Base-by-base conservation (phyloP, 2,113 vertebrate species). In the Tapirus terrestris region DNA sequence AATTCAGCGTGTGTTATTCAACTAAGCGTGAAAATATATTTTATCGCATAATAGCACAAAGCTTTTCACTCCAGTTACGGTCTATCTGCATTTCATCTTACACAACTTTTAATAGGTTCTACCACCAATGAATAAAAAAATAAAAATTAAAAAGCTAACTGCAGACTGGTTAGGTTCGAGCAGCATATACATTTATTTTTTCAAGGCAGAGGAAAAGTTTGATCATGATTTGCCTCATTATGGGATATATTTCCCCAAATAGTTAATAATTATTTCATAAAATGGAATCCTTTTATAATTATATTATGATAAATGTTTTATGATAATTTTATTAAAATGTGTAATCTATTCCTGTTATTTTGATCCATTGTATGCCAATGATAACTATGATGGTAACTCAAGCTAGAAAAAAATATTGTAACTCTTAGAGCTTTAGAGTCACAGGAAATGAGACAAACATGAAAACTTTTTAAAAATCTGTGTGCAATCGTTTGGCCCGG, bases 11-110 rank as follows among this genome's bases (percentile, higher is more conserved):
- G 45, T 39, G 63, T 14, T 56, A 29, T 82, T 73, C 36, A 58
- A n/a, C 53, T 63, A 36, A 20, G 60, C 29, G 53, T 82, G 89
- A 53, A 72, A 75, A 53, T 61, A 9, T 18, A 45, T 96, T 86
- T 82, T 70, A n/a, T 65, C 6, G 3, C 63, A 53, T 27, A 48
- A 61, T 16, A 58, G 53, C 33, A 82, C 73, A 56, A 73, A 72
- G 45, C 45, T 45, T 31, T 89, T 77, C 56, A 18, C 51, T 68
- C 63, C 43, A 43, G 56, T 43, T 23, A 53, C 13, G 23, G 58
- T 33, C 11, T 58, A 14, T 27, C 68, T 67, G 39, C 16, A 5
- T 33, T 53, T 70, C 58, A 36, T 39, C 89, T 58, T 25, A 3
- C 14, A 45, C 18, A 16, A 31, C 58, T 21, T 90, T 63, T 85